These are phyloP conservation scores for Epistrophella euchroma DNA, from an alignment of 2,888 invertebrate genomes.

Conservation along the genomic window DNA sequence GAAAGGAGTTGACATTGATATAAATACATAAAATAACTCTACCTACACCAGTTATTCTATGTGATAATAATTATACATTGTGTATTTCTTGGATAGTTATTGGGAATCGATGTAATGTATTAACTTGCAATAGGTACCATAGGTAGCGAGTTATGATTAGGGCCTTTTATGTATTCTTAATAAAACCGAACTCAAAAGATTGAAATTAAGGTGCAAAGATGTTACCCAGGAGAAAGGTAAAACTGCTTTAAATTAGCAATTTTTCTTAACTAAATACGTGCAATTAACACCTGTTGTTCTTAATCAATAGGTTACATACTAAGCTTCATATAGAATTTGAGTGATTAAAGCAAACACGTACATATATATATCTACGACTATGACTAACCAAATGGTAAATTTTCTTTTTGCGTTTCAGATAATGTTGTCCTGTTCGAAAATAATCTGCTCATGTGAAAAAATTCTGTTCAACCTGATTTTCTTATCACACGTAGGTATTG, in stretches of 20 bases:
- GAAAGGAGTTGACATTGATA: slow-evolving; percentile 76
- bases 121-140: not conserved
- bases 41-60: slow-evolving; percentile 40
- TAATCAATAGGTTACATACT: no score
- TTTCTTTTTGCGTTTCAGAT: slow-evolving; percentile 8
- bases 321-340: no score
- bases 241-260: no score
- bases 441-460: not conserved
- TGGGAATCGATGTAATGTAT: not conserved
- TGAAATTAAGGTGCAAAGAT: no score
- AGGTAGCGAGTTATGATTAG: not conserved
- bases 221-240: no score
- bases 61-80: slow-evolving; percentile 2
- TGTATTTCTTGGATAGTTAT: slow-evolving; percentile 1
- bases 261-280: no score
- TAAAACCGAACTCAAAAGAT: not conserved
- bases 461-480: slow-evolving; percentile 59
- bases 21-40: slow-evolving; percentile 36
- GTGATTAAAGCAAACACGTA: not conserved
- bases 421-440: slow-evolving; percentile 19
- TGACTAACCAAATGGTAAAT: not conserved
- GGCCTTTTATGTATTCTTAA: not conserved
- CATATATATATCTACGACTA: no score
- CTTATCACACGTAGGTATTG: slow-evolving; percentile 39
- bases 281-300: no score